Evolutionary conservation across 2,797 vertebrate species (phyloP).

Genomic region (Enteromius paludinosus): DNA sequence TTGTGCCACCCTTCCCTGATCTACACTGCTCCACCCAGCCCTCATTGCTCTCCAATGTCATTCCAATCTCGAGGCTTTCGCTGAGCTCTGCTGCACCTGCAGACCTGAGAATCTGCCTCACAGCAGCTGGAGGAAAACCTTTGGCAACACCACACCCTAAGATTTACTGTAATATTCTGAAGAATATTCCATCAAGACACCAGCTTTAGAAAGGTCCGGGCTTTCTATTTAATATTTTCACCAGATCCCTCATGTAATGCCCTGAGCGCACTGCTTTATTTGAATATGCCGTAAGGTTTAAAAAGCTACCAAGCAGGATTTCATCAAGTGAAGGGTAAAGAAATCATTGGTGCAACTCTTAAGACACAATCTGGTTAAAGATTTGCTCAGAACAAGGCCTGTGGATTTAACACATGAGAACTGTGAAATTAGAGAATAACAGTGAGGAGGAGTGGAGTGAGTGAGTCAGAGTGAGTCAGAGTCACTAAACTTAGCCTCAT

Average conservation of each 20-base stretch:
- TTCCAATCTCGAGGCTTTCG: not conserved
- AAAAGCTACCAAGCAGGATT: slow-evolving; percentile 5
- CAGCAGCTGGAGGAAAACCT: slow-evolving; percentile 28
- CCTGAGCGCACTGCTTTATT: slow-evolving; percentile 33
- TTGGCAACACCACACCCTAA: slow-evolving; percentile 2
- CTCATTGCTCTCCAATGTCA: slow-evolving; percentile 20
- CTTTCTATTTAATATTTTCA: slow-evolving; percentile 55
- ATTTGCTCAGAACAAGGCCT: slow-evolving; percentile 11
- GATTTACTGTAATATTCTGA: slow-evolving; percentile 36
- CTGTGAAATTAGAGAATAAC: slow-evolving; percentile 11
- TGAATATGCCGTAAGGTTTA: slow-evolving; percentile 16
- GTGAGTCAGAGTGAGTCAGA: slow-evolving; percentile 43
- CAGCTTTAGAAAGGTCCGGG: not conserved
- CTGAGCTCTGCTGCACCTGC: slow-evolving; percentile 34
- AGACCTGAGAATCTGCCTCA: slow-evolving; percentile 13
- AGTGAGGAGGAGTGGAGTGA: slow-evolving; percentile 26
- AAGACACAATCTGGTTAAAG: not conserved
- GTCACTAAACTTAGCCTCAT: slow-evolving; percentile 16
- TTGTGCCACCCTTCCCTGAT: not conserved
- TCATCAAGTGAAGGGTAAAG: not conserved
- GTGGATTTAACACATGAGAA: slow-evolving; percentile 19
- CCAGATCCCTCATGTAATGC: slow-evolving; percentile 43
- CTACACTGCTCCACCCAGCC: not conserved
- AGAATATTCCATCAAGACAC: slow-evolving; percentile 42
- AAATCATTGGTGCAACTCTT: not conserved